Conservation (phyloP, 2,113 vertebrate genomes). For the Heliornis fulica region DNA sequence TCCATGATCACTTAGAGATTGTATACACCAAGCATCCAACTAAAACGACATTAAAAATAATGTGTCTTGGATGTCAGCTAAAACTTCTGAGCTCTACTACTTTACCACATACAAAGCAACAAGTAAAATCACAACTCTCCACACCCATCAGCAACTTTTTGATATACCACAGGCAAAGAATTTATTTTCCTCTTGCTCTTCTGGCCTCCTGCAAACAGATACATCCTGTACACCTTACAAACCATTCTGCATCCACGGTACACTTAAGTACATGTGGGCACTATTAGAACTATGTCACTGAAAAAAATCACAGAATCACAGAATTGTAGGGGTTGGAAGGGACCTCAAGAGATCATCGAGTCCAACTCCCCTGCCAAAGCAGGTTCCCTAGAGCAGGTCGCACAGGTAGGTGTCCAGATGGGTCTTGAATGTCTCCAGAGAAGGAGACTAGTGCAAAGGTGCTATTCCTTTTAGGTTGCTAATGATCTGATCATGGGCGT, state of each 20-base stretch:
- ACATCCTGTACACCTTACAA: not conserved
- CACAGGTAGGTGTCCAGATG: too few relatives aligned
- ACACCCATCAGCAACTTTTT: not conserved
- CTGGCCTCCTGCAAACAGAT: not conserved
- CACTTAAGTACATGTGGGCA: too few relatives aligned
- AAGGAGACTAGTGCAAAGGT: too few relatives aligned
- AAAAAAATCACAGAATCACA: too few relatives aligned
- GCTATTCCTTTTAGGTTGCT: not conserved
- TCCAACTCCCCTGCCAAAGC: too few relatives aligned
- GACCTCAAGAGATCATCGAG: too few relatives aligned
- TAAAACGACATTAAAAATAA: not conserved
- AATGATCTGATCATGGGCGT: not conserved
- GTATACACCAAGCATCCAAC: not conserved
- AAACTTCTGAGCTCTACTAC: not conserved
- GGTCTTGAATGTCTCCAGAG: too few relatives aligned
- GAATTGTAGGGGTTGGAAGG: too few relatives aligned
- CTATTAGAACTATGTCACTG: fast-evolving
- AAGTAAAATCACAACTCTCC: not conserved
- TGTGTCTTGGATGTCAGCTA: not conserved
- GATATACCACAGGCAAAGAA: not conserved
- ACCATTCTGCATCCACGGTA: not conserved
- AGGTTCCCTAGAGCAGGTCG: too few relatives aligned
- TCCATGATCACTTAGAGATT: not conserved
- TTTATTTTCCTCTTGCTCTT: not conserved
- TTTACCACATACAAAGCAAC: not conserved